Percentiles rank a stretch among this genome's conserved stretches.
These are phyloP conservation scores for Mionectes olivaceus DNA, from an alignment of 2,797 vertebrate species.

Conservation along the genomic window DNA sequence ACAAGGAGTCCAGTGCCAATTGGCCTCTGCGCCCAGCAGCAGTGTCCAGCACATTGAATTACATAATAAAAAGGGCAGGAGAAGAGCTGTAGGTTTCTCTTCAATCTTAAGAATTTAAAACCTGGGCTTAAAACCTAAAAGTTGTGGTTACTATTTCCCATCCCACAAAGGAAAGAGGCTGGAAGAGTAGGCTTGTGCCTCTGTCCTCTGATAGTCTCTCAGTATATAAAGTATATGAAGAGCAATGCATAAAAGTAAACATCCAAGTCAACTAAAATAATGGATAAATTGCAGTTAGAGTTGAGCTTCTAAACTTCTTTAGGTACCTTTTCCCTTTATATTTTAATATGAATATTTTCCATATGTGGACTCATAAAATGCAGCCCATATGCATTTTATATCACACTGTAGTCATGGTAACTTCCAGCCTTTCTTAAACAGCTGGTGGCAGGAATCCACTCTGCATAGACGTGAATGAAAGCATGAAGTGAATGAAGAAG, in stretches of 20 bases:
- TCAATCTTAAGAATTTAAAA: background rate
- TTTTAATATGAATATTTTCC: slow-evolving; percentile 5
- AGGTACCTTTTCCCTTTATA: background rate
- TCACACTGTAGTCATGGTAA: slow-evolving; percentile 18
- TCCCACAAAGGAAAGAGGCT: background rate
- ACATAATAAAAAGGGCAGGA: background rate
- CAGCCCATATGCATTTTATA: slow-evolving; percentile 20
- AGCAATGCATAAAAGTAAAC: background rate
- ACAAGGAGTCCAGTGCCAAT: rapidly evolving
- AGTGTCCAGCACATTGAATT: background rate
- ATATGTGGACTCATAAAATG: slow-evolving; percentile 29
- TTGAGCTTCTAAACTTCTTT: background rate
- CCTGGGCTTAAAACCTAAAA: background rate
- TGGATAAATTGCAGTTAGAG: background rate
- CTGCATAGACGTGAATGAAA: background rate
- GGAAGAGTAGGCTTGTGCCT: background rate
- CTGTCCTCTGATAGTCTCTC: background rate
- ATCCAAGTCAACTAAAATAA: background rate
- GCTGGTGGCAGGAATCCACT: background rate
- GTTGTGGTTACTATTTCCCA: background rate
- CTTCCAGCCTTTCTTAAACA: slow-evolving; percentile 6
- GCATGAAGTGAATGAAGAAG: too few species aligned
- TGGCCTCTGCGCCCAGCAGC: background rate
- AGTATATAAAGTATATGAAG: background rate
- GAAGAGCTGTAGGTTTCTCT: background rate